These are phyloP conservation scores for Melitaea cinxia DNA, from an alignment of 1,140 invertebrate genomes.

Conservation along the genomic window DNA sequence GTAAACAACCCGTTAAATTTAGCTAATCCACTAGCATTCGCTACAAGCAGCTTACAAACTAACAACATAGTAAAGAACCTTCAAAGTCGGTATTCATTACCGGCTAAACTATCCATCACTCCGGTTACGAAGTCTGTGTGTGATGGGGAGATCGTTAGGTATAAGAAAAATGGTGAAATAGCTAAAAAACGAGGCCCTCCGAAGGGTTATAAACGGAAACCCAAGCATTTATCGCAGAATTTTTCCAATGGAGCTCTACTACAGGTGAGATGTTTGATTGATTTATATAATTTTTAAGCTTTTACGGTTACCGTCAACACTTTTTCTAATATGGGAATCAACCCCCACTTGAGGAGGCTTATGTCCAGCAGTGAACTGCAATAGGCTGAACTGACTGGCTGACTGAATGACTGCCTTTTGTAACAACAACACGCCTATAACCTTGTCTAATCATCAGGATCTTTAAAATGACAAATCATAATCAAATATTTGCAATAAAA, in stretches of 20 bases:
- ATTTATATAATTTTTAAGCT: neutral
- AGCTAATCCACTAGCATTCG: conserved; percentile 64
- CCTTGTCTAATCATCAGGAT: too few relatives aligned
- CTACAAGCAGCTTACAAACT: conserved; percentile 45
- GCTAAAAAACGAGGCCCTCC: conserved; percentile 73
- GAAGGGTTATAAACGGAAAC: conserved; percentile 72
- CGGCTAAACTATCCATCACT: conserved; percentile 66
- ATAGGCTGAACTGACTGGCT: too few relatives aligned
- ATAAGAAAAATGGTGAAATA: conserved; percentile 74
- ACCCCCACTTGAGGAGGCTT: too few relatives aligned
- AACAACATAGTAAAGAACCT: conserved; percentile 60
- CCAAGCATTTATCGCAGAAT: conserved; percentile 66
- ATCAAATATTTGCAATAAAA: too few relatives aligned
- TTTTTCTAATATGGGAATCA: too few relatives aligned
- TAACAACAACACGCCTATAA: too few relatives aligned
- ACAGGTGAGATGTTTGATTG: conserved; percentile 44
- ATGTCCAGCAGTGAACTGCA: too few relatives aligned
- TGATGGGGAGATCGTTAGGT: conserved; percentile 60
- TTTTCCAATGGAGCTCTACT: conserved; percentile 58
- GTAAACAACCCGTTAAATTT: conserved; percentile 73
- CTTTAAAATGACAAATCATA: too few relatives aligned
- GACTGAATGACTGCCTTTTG: too few relatives aligned
- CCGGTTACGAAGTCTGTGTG: conserved; percentile 49
- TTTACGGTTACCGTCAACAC: too few relatives aligned
- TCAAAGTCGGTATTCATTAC: conserved; percentile 65